These are phyloP conservation scores for Ditylenchus dipsaci DNA, from an alignment of 1,140 invertebrate genomes.

Conservation along the genomic window DNA sequence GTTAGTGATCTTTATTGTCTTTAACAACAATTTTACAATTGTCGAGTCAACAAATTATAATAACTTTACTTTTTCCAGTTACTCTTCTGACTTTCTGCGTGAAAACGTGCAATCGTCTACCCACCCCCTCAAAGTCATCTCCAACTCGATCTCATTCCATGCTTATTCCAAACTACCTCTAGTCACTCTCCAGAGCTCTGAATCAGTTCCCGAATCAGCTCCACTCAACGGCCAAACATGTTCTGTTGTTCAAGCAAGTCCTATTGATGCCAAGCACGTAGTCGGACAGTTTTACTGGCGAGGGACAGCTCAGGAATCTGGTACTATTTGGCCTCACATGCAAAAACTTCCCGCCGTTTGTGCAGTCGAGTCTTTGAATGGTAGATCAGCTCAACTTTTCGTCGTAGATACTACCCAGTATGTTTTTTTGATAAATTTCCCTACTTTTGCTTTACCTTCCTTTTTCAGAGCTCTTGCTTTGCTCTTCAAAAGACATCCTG, in stretches of 20 bases:
- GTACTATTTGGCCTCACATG: conserved; percentile 38
- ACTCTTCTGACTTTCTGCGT: conserved; percentile 38
- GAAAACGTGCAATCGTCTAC: conserved; percentile 2
- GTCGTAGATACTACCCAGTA: conserved; percentile 29
- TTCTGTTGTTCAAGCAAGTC: neutral
- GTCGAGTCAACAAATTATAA: no score
- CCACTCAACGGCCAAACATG: conserved; percentile 11
- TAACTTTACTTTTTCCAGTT: conserved; percentile 6
- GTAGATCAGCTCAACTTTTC: conserved; percentile 23
- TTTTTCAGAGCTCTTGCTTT: conserved; percentile 12
- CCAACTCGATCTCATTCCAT: neutral
- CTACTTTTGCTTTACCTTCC: no score
- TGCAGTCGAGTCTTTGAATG: conserved; percentile 19
- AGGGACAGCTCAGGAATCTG: conserved; percentile 24
- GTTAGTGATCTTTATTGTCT: no score
- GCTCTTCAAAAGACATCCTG: conserved; percentile 10
- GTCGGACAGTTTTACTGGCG: conserved; percentile 29
- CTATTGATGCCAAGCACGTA: neutral
- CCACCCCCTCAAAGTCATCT: neutral
- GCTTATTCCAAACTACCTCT: neutral
- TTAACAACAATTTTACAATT: no score
- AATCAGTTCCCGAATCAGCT: neutral
- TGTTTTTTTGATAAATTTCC: no score
- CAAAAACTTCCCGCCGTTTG: conserved; percentile 20
- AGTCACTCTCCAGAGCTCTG: neutral